These are phyloP conservation scores for Fragum sueziense DNA, from an alignment of 2,888 invertebrate species.

Conservation along the genomic window DNA sequence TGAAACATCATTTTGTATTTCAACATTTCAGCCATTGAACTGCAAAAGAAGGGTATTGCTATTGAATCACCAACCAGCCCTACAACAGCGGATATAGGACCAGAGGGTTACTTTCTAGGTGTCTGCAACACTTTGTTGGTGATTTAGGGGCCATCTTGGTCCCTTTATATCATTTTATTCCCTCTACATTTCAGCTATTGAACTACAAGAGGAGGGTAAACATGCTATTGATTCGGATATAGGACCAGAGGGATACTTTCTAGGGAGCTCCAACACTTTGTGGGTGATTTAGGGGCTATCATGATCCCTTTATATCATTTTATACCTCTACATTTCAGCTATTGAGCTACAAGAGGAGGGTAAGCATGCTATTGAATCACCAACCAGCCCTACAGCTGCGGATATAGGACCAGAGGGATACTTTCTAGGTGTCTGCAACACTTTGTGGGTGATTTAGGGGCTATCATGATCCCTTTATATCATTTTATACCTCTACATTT, in stretches of 20 bases:
- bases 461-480: too few relatives aligned
- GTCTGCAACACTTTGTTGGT: too few relatives aligned
- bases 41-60: slow-evolving; percentile 97
- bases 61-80: slow-evolving; percentile 98
- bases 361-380: slow-evolving; percentile 97
- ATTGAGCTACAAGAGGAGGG: slow-evolving; percentile 96
- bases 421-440: slow-evolving; percentile 91
- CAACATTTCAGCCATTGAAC: slow-evolving; percentile 85
- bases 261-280: too few relatives aligned
- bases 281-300: too few relatives aligned
- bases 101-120: slow-evolving; percentile 96
- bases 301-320: too few relatives aligned
- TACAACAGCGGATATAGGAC: slow-evolving; percentile 92
- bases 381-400: slow-evolving; percentile 93
- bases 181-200: slow-evolving; percentile 84
- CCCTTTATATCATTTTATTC: too few relatives aligned
- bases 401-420: slow-evolving; percentile 97
- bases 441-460: too few relatives aligned
- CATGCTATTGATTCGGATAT: slow-evolving; percentile 97
- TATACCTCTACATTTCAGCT: too few relatives aligned
- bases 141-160: too few relatives aligned
- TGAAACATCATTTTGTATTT: too few relatives aligned
- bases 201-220: slow-evolving; percentile 97
- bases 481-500: slow-evolving; percentile 44
- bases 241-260: slow-evolving; percentile 95